Base-by-base conservation (phyloP, 2,888 invertebrate species). In the Ypsolopha scabrella region DNA sequence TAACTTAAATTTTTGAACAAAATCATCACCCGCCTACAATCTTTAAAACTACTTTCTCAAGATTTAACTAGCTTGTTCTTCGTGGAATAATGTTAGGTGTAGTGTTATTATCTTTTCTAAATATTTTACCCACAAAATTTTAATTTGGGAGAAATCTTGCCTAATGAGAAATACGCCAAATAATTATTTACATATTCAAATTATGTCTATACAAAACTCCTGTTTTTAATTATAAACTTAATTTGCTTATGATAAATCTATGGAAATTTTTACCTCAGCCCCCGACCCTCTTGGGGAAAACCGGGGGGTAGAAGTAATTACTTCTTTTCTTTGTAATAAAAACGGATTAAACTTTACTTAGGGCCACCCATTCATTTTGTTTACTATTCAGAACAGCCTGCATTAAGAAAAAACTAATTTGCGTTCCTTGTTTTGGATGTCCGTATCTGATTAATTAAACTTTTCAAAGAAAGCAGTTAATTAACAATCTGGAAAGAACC, bases 341-440 rank as follows among this genome's bases (percentile, higher is more conserved):
- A 86, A 82, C 82, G 82, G 83, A 86, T 86, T 86, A 83, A 86
- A 86, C 85, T 86, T 86, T 85, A 82, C 82, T 85, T 83, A 85
- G 82, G 82, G 80, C 73, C 71, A 77, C 70, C 77, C 77, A 85
- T 86, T 86, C 81, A 80, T 80, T 82, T 80, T 81, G 81, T 83
- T 81, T 82, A 82, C 82, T 81, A 82, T 82, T 83, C 78, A 81
- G 74, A 85, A 80, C 73, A 73, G 77, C 69, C 72, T 75, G 72
- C 75, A 71, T 71, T 74, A 68, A 72, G 71, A 79, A 80, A 78
- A 83, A 81, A 76, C 77, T 79, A 81, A 82, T 82, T 83, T 80
- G 69, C 70, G 68, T 67, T 64, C 65, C 67, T 67, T 69, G 71
- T 77, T 75, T 73, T 67, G 52, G 62, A 63, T 69, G 67, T 65